Percentiles rank a stretch among this genome's conserved stretches.
Evolutionary conservation across 2,797 vertebrate genomes (phyloP).

Genomic region (Champsocephalus gunnari): DNA sequence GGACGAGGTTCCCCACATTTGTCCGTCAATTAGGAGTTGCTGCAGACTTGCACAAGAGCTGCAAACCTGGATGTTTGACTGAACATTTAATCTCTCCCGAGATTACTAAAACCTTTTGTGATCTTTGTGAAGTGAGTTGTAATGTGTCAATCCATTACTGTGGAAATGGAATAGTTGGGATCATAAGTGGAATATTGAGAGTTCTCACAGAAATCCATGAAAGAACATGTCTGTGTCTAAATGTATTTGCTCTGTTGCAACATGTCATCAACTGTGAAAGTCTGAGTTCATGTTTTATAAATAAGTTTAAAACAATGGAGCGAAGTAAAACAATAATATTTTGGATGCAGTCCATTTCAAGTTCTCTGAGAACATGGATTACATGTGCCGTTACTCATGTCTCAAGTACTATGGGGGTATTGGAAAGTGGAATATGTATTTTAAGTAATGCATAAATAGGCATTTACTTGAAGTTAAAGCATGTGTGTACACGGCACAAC

Average conservation of each 20-base stretch:
- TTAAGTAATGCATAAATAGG: conserved; percentile 49
- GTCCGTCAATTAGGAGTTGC: conserved; percentile 55
- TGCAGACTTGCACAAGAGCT: conserved; percentile 63
- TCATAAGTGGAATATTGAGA: conserved; percentile 45
- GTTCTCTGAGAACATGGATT: conserved; percentile 26
- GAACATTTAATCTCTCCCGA: conserved; percentile 33
- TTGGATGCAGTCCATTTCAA: conserved; percentile 48
- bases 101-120: conserved; percentile 44
- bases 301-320: conserved; percentile 31
- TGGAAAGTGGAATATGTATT: conserved; percentile 40
- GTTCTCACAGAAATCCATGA: conserved; percentile 35
- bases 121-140: conserved; percentile 58
- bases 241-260: conserved; percentile 34
- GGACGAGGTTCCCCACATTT: conserved; percentile 43
- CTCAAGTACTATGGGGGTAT: conserved; percentile 39
- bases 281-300: conserved; percentile 7
- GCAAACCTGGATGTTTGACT: conserved; percentile 53
- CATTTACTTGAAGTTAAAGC: conserved; percentile 59
- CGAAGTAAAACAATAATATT: conserved; percentile 26
- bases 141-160: conserved; percentile 47
- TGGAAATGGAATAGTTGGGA: conserved; percentile 50
- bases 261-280: conserved; percentile 36
- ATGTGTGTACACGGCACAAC: conserved; percentile 65
- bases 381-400: conserved; percentile 22
- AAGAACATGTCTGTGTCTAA: conserved; percentile 20